Evolutionary conservation across 2,797 vertebrate genomes (phyloP), one percentile per base, ranked within the genome.

Genomic region (Bradypodion pumilum): DNA sequence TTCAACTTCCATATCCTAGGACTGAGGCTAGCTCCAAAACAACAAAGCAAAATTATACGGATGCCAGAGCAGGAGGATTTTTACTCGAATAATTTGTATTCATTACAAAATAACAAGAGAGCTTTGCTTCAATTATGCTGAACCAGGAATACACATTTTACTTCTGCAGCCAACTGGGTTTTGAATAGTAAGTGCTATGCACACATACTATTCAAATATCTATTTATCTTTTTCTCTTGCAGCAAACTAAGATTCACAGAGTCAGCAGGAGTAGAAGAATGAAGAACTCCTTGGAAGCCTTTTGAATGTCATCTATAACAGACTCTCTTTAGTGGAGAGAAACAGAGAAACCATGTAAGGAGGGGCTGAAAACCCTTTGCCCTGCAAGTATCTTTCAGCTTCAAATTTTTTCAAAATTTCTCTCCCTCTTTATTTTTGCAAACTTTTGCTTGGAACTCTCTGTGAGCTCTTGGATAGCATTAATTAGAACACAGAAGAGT

Each of bases 31-130:
- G 23, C 15, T 76, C 76, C 52, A 19, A 69, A 80, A 79, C 13
- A 80, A 85, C 35, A 85, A 89, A 92, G 87, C 5, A 89, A 52
- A 86, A 83, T 65, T 78, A 70, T 35, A 66, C 0, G 9, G 70
- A 49, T 23, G 44, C 74, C 52, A 75, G 2, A 74, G 60, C 52
- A 76, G 83, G 25, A 29, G 6, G 4, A 78, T 42, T 56, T 74
- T 86, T 35, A 80, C 73, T 7, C 63, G 84, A 88, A 35, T 46
- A 75, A 86, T 85, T 74, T 4, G 2, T 16, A 37, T 0, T 5
- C 5, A 82, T 77, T 83, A 68, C 32, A 77, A 16, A 63, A 62
- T 25, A 69, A 62, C n/a, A 80, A 79, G 49, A 6, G 19, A 63
- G 79, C 83, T 12, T 12, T 82, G n/a, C 52, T 82, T 68, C 82